Base-by-base conservation (phyloP, 2,113 vertebrate species). In the Lasiurus borealis region DNA sequence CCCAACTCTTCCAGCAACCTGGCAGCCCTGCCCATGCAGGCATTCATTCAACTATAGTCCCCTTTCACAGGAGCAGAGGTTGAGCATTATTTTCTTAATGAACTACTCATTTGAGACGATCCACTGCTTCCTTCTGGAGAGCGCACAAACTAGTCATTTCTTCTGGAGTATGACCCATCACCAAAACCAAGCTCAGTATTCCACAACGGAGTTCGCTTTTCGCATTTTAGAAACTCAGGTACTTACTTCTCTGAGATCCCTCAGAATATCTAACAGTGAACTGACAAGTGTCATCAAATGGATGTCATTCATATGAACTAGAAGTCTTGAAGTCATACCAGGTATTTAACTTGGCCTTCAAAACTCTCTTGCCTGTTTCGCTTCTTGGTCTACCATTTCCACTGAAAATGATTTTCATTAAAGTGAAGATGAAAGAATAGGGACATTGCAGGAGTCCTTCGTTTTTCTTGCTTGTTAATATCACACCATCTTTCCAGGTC, bases 401-500 rank as follows among this genome's bases (percentile, higher is more conserved):
- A 31, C 54, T 73, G 12, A 80, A 95, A 81, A 57, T 69, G 54
- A 16, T 52, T 54, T 52, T 48, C 52, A 27, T 72, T 71, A 73
- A 68, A 59, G 48, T 15, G 52, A 69, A 88, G 88, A 52, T 6
- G 4, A 93, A 83, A 31, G 83, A 78, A 27, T 48, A 77, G 50
- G 73, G 77, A 46, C 44, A 16, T 40, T 34, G 19, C 0, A 0
- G 15, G 25, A 73, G 25, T 31, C 40, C 50, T 40, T 57, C 78
- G 78, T 73, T 40, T 85, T 80, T 29, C 50, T 81, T 81, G 71
- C 76, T 73, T 85, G 40, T 64, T 90, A 77, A 81, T 93, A 76
- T 48, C 46, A 48, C 34, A 57, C 80, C 50, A 12, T 81, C 77
- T 77, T 96, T 95, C 68, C 85, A 78, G 92, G 69, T 86, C 91